Evolutionary conservation across 1,140 invertebrate species (phyloP).

Genomic region (Diuraphis noxia): DNA sequence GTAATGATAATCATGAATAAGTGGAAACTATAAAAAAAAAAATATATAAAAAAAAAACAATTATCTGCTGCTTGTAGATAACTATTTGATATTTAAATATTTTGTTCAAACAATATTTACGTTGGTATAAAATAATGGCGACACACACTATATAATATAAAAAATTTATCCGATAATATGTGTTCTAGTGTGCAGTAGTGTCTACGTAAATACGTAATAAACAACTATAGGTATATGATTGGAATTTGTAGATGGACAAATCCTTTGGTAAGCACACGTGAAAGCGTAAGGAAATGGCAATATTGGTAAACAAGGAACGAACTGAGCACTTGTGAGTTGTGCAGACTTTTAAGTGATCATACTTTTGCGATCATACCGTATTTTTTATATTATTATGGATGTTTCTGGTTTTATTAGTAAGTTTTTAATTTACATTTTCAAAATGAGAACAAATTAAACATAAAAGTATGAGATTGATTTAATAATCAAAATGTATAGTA

Average conservation of each 20-base stretch:
- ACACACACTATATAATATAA: background rate
- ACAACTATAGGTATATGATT: no score
- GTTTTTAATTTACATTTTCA: no score
- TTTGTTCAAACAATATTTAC: background rate
- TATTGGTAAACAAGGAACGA: no score
- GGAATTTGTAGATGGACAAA: no score
- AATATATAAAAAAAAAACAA: background rate
- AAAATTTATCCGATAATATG: background rate
- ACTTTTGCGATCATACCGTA: no score
- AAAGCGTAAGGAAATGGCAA: no score
- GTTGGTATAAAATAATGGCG: background rate
- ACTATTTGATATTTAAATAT: background rate
- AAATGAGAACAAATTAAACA: background rate
- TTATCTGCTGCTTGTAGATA: background rate
- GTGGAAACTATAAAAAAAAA: background rate
- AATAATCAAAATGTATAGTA: background rate
- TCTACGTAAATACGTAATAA: no score
- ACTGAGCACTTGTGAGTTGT: no score
- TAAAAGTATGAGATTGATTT: background rate
- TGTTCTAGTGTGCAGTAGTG: no score
- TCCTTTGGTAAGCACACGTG: no score
- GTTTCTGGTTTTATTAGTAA: background rate
- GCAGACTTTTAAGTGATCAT: no score
- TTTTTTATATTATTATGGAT: no score
- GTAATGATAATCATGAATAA: background rate